Evolutionary conservation across 2,113 vertebrate species (phyloP).

Genomic region (Catagonus wagneri): DNA sequence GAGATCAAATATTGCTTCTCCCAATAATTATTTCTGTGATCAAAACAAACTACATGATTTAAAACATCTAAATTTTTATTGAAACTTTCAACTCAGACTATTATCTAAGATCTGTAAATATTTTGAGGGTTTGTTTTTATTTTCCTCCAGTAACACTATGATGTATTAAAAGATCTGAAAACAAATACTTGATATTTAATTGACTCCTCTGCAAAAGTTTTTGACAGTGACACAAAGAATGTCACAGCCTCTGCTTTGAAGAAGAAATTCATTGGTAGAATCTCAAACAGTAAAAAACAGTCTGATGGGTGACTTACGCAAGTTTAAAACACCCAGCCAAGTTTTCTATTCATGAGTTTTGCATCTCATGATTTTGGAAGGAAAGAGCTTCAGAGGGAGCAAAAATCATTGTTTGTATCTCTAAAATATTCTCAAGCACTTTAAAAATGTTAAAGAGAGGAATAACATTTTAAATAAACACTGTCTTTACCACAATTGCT

Average conservation of each 20-base stretch:
- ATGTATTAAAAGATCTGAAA: neutral
- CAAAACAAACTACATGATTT: neutral
- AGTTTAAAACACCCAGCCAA: neutral
- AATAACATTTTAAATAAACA: constrained; percentile 29
- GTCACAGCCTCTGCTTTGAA: neutral
- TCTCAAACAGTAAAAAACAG: neutral
- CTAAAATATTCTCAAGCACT: neutral
- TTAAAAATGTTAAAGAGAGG: constrained; percentile 15
- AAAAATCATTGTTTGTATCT: neutral
- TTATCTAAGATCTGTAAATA: neutral
- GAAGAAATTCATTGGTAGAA: neutral
- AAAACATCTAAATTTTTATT: neutral
- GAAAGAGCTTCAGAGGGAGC: neutral
- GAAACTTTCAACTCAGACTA: neutral
- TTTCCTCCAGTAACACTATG: neutral
- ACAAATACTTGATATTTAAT: neutral
- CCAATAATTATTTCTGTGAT: constrained; percentile 1
- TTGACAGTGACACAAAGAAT: neutral
- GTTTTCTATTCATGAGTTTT: neutral
- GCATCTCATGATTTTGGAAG: constrained; percentile 5
- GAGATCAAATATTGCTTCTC: neutral
- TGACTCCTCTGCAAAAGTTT: neutral
- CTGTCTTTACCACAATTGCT: neutral
- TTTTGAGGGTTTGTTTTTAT: constrained; percentile 4
- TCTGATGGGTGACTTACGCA: neutral